phyloP scores from a whole-genome alignment of 2,797 vertebrate genomes.

The Pagetopsis macropterus region DNA sequence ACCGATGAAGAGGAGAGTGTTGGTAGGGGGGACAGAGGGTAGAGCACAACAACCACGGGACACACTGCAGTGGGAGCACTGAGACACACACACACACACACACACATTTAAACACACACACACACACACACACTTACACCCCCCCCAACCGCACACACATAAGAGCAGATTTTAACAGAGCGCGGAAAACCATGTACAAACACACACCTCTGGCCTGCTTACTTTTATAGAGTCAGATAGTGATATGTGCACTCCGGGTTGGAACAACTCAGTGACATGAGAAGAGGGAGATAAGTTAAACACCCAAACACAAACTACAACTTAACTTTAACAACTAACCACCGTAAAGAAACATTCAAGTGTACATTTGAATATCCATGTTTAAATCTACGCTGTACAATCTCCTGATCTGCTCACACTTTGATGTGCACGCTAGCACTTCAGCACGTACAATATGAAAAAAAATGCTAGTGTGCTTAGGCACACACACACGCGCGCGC shows the following conservation, averaged over 20 bases:
- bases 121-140: slow-evolving; percentile 1
- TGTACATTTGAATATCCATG: slow-evolving; percentile 19
- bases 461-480: slow-evolving; percentile 16
- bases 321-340: neutral
- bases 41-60: slow-evolving; percentile 43
- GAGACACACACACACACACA: slow-evolving; percentile 47
- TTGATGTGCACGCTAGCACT: neutral
- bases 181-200: slow-evolving; percentile 22
- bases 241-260: slow-evolving; percentile 39
- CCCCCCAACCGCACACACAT: slow-evolving; percentile 2
- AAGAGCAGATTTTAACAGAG: slow-evolving; percentile 39
- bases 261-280: slow-evolving; percentile 44
- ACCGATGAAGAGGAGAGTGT: slow-evolving; percentile 62
- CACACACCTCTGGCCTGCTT: slow-evolving; percentile 40
- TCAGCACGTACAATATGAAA: slow-evolving; percentile 11
- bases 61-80: slow-evolving; percentile 52
- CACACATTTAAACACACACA: neutral
- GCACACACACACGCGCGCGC: slow-evolving; percentile 40
- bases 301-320: slow-evolving; percentile 5
- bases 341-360: slow-evolving; percentile 8
- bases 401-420: slow-evolving; percentile 12
- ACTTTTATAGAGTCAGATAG: slow-evolving; percentile 49
- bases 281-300: slow-evolving; percentile 16
- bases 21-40: slow-evolving; percentile 21
- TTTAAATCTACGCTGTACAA: slow-evolving; percentile 9